These are phyloP conservation scores for Acipenser transmontanus DNA, from an alignment of 2,797 vertebrate genomes.

Conservation along the genomic window DNA sequence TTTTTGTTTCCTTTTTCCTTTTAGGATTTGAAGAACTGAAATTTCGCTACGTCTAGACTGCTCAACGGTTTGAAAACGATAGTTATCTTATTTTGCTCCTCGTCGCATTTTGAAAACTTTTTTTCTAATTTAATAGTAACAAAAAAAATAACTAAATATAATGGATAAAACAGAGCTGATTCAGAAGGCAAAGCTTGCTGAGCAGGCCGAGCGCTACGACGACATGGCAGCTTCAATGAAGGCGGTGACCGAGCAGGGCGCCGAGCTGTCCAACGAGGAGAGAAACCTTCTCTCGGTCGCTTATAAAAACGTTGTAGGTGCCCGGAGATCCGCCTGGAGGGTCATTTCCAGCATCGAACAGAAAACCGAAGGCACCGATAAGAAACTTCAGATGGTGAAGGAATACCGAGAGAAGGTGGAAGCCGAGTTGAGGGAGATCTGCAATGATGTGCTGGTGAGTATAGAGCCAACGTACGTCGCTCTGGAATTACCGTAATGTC, in stretches of 20 bases:
- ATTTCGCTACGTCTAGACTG: too few species aligned
- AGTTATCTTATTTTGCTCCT: too few species aligned
- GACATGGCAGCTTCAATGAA: conserved; percentile 96
- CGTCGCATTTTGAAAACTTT: too few species aligned
- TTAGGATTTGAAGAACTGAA: too few species aligned
- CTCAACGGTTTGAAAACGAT: too few species aligned
- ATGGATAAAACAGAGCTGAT: conserved; percentile 83
- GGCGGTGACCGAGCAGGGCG: conserved; percentile 75
- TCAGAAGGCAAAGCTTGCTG: conserved; percentile 89
- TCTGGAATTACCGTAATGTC: too few species aligned
- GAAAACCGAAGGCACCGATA: conserved; percentile 72
- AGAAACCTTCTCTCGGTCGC: conserved; percentile 95
- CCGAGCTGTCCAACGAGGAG: conserved; percentile 85
- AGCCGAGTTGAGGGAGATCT: conserved; percentile 78
- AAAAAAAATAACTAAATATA: conserved; percentile 11
- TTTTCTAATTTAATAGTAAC: too few species aligned
- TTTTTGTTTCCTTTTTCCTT: too few species aligned
- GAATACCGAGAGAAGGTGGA: conserved; percentile 87
- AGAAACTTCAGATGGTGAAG: conserved; percentile 78
- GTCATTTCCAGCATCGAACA: conserved; percentile 82
- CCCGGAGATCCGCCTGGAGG: conserved; percentile 85
- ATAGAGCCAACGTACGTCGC: not conserved
- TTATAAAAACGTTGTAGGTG: conserved; percentile 94
- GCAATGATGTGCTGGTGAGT: conserved; percentile 86
- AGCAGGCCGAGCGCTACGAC: conserved; percentile 95